Evolutionary conservation across 1,140 invertebrate species (phyloP).

Genomic region (Sycobia sp.): DNA sequence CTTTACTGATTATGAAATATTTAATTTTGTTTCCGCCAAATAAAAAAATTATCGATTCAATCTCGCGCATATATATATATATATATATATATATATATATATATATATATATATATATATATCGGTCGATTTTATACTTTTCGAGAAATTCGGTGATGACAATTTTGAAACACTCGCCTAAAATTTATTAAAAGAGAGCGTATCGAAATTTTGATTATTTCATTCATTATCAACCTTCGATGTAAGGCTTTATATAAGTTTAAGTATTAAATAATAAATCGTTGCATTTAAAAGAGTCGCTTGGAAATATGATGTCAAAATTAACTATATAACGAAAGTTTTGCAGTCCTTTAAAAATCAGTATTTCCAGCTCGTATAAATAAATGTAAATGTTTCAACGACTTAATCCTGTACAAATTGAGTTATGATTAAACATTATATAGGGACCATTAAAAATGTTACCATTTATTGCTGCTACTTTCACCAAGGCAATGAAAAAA

Average conservation of each 20-base stretch:
- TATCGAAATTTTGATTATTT: too few species aligned
- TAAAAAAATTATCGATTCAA: too few species aligned
- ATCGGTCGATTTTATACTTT: neutral
- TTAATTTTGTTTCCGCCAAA: neutral
- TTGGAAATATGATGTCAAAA: neutral
- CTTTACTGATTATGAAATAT: neutral
- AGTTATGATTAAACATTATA: neutral
- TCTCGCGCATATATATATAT: too few species aligned
- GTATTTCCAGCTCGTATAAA: too few species aligned
- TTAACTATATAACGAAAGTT: too few species aligned
- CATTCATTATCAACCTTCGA: too few species aligned
- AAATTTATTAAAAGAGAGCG: too few species aligned
- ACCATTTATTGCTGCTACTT: constrained; percentile 18
- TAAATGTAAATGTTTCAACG: too few species aligned
- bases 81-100: neutral
- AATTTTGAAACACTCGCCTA: too few species aligned
- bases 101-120: neutral
- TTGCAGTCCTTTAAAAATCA: too few species aligned
- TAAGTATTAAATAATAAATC: constrained; percentile 2
- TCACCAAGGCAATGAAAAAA: neutral
- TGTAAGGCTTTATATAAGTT: too few species aligned
- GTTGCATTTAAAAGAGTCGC: constrained; percentile 13
- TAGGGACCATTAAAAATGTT: neutral
- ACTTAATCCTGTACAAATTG: too few species aligned
- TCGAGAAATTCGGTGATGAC: neutral